Base-by-base conservation (phyloP, 2,888 invertebrate genomes). In the Tiliacea citrago region DNA sequence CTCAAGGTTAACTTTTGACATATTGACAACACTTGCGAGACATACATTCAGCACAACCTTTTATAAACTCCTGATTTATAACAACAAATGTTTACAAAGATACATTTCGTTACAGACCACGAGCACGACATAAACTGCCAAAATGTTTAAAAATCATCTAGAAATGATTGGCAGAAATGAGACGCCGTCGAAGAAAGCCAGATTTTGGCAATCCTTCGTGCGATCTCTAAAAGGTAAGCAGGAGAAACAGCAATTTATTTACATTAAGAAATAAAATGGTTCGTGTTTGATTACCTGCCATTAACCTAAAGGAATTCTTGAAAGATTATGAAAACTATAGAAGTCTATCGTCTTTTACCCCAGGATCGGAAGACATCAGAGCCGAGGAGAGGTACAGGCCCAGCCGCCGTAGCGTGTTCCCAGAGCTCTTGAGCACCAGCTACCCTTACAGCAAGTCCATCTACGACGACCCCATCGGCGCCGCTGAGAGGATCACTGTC, bases 101-200 rank as follows among this genome's bases (percentile, higher is more conserved):
- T 65, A 67, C 62, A 72, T 88, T 92, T 94, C 92, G 90, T 96
- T 96, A 75, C 96, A 98, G 98, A 98, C 97, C 97, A 98, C 98
- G 98, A 98, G 97, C 97, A 97, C 97, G 96, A 97, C 97, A 97
- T 97, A 97, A 97, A 95, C 96, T 94, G 97, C 96, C 97, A 98
- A 98, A 97, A 98, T 98, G 98, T 98, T 98, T 97, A 98, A 98
- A 97, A 98, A 97, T 96, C 98, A 98, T 97, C 98, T 98, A 97
- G 98, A 98, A 97, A 98, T 98, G 98, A 98, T 98, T 95, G 98
- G 98, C 97, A 98, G 98, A 97, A 98, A 98, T 96, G 98, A 98
- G 97, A 97, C 98, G 95, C 98, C 98, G 94, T 98, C 98, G 97
- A 98, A 98, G 97, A 98, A 98, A 97, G 98, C 98, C 95, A 98